These are phyloP conservation scores for Huso huso DNA, from an alignment of 2,797 vertebrate species.

Conservation along the genomic window DNA sequence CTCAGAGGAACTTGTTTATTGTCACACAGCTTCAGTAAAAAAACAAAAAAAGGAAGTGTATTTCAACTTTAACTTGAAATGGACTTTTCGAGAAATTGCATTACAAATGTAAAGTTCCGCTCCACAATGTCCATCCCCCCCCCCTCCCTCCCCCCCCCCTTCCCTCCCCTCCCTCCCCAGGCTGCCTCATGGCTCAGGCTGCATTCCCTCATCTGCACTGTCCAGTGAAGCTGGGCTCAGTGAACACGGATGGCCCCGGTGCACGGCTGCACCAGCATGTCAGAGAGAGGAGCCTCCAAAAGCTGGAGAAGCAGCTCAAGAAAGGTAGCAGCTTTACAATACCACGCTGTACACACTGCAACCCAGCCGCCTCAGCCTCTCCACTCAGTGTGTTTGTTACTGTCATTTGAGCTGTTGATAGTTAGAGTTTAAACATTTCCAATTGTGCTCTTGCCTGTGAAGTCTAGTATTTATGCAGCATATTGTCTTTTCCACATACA, in stretches of 20 bases:
- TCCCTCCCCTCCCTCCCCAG: no score
- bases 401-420: background rate
- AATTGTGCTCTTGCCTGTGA: background rate
- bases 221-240: constrained; percentile 57
- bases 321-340: constrained; percentile 49
- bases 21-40: no score
- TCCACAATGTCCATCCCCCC: no score
- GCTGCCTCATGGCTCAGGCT: constrained; percentile 21
- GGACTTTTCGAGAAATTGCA: no score
- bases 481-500: no score
- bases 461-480: background rate
- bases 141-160: no score
- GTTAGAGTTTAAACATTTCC: no score
- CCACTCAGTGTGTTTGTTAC: background rate
- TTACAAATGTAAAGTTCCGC: no score
- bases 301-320: constrained; percentile 69
- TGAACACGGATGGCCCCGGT: constrained; percentile 52
- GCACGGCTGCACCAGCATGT: constrained; percentile 62
- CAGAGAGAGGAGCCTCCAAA: constrained; percentile 51
- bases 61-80: no score
- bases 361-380: background rate
- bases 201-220: constrained; percentile 52
- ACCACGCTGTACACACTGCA: background rate
- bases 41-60: no score
- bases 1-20: no score